These are phyloP conservation scores for Basileuterus tristriatus DNA, from an alignment of 2,797 vertebrate genomes.

Conservation along the genomic window DNA sequence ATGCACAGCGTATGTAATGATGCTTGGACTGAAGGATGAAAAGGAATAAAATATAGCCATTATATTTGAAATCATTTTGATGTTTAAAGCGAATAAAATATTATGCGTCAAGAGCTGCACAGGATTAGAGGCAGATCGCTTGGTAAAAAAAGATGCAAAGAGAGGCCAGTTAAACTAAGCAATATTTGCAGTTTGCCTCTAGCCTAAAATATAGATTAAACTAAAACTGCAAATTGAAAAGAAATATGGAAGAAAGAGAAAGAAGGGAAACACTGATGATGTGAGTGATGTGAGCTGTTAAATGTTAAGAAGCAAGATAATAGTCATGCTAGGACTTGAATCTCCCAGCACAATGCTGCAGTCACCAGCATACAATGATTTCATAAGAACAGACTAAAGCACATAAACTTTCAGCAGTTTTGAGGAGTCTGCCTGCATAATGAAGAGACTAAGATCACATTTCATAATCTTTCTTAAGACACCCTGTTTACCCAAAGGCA, in stretches of 20 bases:
- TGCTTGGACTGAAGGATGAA: neutral
- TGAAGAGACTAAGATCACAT: neutral
- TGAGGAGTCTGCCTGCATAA: neutral
- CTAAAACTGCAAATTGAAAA: neutral
- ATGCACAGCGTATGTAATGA: neutral
- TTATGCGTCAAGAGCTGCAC: neutral
- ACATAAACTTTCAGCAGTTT: neutral
- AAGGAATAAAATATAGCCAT: neutral
- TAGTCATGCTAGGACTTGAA: neutral
- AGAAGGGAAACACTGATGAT: neutral
- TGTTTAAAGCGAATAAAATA: neutral
- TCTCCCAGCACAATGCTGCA: neutral
- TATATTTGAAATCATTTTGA: neutral
- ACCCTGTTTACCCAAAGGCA: neutral
- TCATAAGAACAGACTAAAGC: neutral
- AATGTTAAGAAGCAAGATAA: neutral
- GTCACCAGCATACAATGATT: neutral
- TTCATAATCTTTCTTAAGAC: neutral
- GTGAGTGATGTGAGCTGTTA: neutral
- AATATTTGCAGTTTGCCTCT: neutral
- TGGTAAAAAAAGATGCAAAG: neutral
- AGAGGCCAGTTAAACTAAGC: neutral
- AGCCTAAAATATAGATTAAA: neutral
- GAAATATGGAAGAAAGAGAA: neutral
- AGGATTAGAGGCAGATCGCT: neutral